Conservation (phyloP, 2,797 vertebrate genomes). For the Leucoraja ocellata region DNA sequence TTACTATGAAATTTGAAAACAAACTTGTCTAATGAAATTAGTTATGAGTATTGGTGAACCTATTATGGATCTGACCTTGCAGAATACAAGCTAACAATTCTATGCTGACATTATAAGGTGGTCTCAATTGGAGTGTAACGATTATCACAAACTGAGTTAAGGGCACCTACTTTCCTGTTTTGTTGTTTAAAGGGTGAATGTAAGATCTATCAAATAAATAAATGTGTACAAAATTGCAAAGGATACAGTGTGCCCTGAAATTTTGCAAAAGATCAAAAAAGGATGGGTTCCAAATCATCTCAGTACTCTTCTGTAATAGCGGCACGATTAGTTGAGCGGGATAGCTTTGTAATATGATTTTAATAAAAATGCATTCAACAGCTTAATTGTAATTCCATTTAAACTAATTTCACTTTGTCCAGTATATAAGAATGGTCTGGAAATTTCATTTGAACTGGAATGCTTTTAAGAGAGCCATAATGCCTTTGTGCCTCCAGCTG, state of each 20-base stretch:
- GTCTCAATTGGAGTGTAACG: conserved; percentile 16
- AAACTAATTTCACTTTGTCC: conserved; percentile 35
- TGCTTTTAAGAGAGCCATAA: conserved; percentile 46
- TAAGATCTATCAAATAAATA: conserved; percentile 23
- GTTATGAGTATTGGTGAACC: conserved; percentile 10
- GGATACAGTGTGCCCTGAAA: background rate
- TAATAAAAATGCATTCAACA: conserved; percentile 26
- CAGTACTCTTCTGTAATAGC: conserved; percentile 11
- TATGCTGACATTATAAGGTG: conserved; percentile 24
- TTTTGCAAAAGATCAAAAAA: conserved; percentile 23
- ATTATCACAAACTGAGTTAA: conserved; percentile 30
- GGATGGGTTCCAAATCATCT: conserved; percentile 24
- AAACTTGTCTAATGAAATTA: conserved; percentile 31
- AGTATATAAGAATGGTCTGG: conserved; percentile 38
- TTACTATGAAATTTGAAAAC: conserved; percentile 27
- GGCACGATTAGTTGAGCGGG: background rate
- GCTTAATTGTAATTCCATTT: conserved; percentile 35
- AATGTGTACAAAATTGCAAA: conserved; percentile 29
- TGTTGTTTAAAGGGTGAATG: background rate
- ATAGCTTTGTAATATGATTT: conserved; percentile 36
- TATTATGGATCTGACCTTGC: conserved; percentile 10
- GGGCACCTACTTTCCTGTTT: background rate
- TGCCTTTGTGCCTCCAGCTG: conserved; percentile 52
- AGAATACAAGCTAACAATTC: conserved; percentile 19
- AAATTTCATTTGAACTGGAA: conserved; percentile 38